phyloP scores from a whole-genome alignment of 2,797 vertebrate genomes.

The Austrolebias charrua region DNA sequence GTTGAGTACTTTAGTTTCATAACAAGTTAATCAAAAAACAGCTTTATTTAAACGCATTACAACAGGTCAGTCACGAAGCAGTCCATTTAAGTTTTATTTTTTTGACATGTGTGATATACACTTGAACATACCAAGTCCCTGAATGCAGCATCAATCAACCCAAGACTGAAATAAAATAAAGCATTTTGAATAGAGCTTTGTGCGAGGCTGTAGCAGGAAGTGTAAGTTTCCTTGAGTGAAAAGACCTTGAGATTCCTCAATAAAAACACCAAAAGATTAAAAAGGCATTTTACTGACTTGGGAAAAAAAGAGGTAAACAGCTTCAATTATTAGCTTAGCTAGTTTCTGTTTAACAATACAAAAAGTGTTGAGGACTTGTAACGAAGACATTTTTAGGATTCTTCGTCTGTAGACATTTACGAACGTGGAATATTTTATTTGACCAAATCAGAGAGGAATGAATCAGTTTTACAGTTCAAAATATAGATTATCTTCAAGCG shows the following conservation, averaged over 20 bases:
- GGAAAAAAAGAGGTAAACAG: conserved; percentile 22
- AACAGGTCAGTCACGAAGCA: neutral
- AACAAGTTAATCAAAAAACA: neutral
- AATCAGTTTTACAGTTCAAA: neutral
- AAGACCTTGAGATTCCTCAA: conserved; percentile 36
- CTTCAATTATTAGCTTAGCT: conserved; percentile 2
- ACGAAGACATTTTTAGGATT: conserved; percentile 6
- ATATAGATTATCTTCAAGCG: neutral
- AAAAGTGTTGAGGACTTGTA: neutral
- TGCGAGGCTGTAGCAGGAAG: conserved; percentile 17
- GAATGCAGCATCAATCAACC: conserved; percentile 6
- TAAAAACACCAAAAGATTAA: conserved; percentile 31
- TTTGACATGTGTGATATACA: neutral
- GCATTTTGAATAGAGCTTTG: conserved; percentile 13
- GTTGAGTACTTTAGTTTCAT: no score
- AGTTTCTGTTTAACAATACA: conserved; percentile 7
- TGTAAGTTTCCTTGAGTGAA: conserved; percentile 18
- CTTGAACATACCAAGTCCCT: conserved; percentile 4
- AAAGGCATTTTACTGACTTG: conserved; percentile 12
- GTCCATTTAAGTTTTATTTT: neutral
- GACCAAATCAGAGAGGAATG: no score
- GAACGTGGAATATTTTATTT: neutral
- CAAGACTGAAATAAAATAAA: conserved; percentile 11
- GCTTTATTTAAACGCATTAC: neutral
- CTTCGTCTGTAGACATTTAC: neutral